phyloP scores from a whole-genome alignment of 2,888 invertebrate genomes.

The Polydrusus cervinus region DNA sequence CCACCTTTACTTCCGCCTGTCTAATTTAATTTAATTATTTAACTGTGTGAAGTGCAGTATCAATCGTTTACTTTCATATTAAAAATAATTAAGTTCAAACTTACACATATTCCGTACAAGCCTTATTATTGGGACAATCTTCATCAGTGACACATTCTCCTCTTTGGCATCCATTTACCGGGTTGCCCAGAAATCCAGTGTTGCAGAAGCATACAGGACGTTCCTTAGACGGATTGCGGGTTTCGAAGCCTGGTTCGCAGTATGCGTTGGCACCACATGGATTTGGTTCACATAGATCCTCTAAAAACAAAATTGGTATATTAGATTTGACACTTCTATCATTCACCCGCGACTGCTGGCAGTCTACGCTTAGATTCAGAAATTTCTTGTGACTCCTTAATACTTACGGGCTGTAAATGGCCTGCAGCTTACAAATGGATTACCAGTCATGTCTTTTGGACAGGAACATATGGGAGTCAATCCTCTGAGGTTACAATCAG shows the following conservation, averaged over 20 bases:
- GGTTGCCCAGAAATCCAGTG: conserved; percentile 85
- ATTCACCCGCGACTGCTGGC: no score
- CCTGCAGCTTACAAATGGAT: conserved; percentile 88
- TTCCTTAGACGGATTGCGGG: conserved; percentile 79
- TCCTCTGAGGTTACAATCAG: conserved; percentile 86
- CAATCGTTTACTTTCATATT: no score
- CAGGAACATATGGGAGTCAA: conserved; percentile 90
- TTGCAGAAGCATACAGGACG: conserved; percentile 91
- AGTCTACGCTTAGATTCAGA: no score
- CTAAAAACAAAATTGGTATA: conserved; percentile 63
- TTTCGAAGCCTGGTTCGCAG: conserved; percentile 89
- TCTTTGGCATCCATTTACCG: conserved; percentile 80
- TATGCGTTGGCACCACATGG: conserved; percentile 88
- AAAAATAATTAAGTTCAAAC: conserved; percentile 61
- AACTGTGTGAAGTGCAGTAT: no score
- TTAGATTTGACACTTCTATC: no score
- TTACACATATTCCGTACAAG: conserved; percentile 85
- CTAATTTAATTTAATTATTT: no score
- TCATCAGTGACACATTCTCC: conserved; percentile 87
- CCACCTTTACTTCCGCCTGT: no score
- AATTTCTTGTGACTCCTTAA: no score
- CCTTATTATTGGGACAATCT: conserved; percentile 83
- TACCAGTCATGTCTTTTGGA: conserved; percentile 89
- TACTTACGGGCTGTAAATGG: conserved; percentile 85
- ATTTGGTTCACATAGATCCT: conserved; percentile 88